Base-by-base conservation (phyloP, 2,113 vertebrate species). In the Anguilla japonica region DNA sequence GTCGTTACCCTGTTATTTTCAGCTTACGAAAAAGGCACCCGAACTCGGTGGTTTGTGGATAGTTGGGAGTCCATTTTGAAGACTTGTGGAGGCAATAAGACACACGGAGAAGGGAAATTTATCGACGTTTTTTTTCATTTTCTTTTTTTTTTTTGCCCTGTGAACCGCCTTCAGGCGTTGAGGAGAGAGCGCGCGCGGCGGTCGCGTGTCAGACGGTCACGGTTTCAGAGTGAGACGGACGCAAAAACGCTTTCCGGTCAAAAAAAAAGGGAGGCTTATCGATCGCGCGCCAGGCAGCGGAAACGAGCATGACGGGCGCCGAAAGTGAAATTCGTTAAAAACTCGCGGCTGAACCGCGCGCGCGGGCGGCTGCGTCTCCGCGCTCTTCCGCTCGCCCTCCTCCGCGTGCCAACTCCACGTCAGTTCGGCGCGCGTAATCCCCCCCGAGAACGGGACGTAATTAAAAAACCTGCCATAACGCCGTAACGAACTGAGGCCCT, bases 381-480 rank as follows among this genome's bases (percentile, higher is more conserved):
- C 26, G 2, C 71, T 75, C 16, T 75, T 3, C 9, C 14, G 5
- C 56, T 60, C 56, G 0, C 14, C 71, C 71, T 26, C 60, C 22
- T 6, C 22, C 26, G 2, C 71, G 7, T 75, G n/a, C 71, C 71
- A 34, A 34, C 13, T 11, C 92, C 89, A 34, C 91, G 91, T 90
- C 91, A 91, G 91, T 93, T 92, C 89, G 89, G 85, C 91, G 92
- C 90, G 92, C 91, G 92, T 93, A 92, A 93, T 94, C 43, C 92
- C 91, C 91, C 93, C 93, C 92, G 92, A 92, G 92, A 91, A 93
- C 93, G 93, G 88, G 90, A 92, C 93, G 90, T 91, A 90, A 89
- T 93, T 95, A 94, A 94, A 91, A 34, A 92, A 92, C 91, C 93
- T 89, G 89, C 92, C 93, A 93, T 92, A 95, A 94, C 95, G 94